Conservation (phyloP, 2,797 vertebrate species). For the Pyrocephalus nanus region DNA sequence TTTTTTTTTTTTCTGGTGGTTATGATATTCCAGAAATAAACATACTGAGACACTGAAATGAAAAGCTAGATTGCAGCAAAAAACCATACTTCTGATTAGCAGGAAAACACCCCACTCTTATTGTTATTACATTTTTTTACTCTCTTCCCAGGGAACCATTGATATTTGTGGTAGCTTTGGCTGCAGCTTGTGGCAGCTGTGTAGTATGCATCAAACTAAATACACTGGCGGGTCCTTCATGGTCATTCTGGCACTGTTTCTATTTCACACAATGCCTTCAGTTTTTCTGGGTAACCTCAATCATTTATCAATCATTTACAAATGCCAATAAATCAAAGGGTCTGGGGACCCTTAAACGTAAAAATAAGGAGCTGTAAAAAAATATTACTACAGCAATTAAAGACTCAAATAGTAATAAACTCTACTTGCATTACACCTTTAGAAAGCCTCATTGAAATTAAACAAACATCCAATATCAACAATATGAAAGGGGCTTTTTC, state of each 20-base stretch:
- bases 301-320: slow-evolving; percentile 71
- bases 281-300: slow-evolving; percentile 68
- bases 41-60: background rate
- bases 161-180: slow-evolving; percentile 54
- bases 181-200: slow-evolving; percentile 35
- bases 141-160: slow-evolving; percentile 53
- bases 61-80: background rate
- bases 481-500: slow-evolving; percentile 70
- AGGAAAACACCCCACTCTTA: background rate
- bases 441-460: slow-evolving; percentile 66
- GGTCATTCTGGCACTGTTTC: slow-evolving; percentile 55
- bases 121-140: background rate
- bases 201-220: slow-evolving; percentile 51
- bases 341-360: slow-evolving; percentile 73
- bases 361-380: slow-evolving; percentile 77
- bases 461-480: slow-evolving; percentile 65
- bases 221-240: slow-evolving; percentile 41
- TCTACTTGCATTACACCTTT: slow-evolving; percentile 60
- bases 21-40: slow-evolving; percentile 13
- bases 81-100: background rate
- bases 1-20: background rate
- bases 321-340: slow-evolving; percentile 72
- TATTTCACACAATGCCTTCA: slow-evolving; percentile 68
- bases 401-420: slow-evolving; percentile 73
- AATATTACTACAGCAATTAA: slow-evolving; percentile 78